A percentile compares a stretch with the other conserved stretches of the same genome.
phyloP scores from a whole-genome alignment of 2,888 invertebrate genomes.

The Melitaea athalia region DNA sequence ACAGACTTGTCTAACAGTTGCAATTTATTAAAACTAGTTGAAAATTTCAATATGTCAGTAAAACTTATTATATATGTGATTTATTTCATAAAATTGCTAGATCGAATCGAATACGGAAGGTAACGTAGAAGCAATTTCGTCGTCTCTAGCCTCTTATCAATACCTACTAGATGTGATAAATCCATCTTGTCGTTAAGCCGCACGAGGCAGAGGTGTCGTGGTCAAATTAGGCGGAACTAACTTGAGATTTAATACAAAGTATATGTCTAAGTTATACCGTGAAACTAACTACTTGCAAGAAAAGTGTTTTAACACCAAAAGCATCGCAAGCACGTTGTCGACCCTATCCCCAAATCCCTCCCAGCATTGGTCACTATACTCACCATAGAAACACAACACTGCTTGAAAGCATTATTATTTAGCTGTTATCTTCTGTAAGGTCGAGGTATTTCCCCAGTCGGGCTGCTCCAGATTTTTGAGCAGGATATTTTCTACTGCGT shows the following conservation, averaged over 20 bases:
- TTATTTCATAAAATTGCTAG: neutral
- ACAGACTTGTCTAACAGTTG: neutral
- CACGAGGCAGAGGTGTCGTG: conserved; percentile 42
- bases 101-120: neutral
- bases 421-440: no score
- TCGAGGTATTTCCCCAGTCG: no score
- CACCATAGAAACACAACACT: no score
- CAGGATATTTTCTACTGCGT: no score
- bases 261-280: neutral
- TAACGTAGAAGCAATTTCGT: conserved; percentile 6
- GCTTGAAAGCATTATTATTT: no score
- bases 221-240: conserved; percentile 57
- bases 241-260: conserved; percentile 46
- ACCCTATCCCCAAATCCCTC: no score
- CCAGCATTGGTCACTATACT: no score
- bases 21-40: neutral
- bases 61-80: neutral
- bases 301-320: no score
- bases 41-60: neutral
- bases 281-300: no score
- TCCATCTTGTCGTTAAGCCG: conserved; percentile 57
- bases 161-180: conserved; percentile 55
- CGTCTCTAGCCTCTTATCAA: conserved; percentile 7
- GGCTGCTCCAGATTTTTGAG: no score
- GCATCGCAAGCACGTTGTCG: no score